These are phyloP conservation scores for Ceratoteleas bidentatus DNA, from an alignment of 1,140 invertebrate species.

Conservation along the genomic window DNA sequence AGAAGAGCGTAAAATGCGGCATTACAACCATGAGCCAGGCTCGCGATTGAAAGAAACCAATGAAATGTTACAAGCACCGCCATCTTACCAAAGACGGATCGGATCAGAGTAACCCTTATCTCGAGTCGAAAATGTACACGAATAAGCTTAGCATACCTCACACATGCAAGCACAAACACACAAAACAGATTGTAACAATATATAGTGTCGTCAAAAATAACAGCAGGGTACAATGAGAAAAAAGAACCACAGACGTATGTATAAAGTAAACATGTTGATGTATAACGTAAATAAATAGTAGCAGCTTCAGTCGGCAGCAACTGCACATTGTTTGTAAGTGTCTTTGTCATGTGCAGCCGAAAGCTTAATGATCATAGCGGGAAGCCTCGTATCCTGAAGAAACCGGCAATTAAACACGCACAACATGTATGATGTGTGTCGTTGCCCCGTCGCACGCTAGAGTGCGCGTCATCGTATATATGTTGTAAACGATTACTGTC, in stretches of 20 bases:
- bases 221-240: conserved; percentile 56
- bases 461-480: conserved; percentile 26
- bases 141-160: conserved; percentile 77
- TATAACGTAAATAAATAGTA: conserved; percentile 13
- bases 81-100: conserved; percentile 75
- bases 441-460: conserved; percentile 40
- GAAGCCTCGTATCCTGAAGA: conserved; percentile 62
- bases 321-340: too few relatives aligned
- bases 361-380: conserved; percentile 64
- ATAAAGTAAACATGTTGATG: conserved; percentile 42
- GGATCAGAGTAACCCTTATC: not conserved
- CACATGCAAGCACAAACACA: conserved; percentile 81
- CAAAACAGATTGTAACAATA: conserved; percentile 70
- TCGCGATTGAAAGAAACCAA: not conserved
- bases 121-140: conserved; percentile 51
- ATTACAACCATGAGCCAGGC: not conserved
- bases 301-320: conserved; percentile 76
- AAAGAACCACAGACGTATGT: conserved; percentile 17
- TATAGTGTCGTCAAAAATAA: conserved; percentile 69
- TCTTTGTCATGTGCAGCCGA: too few relatives aligned
- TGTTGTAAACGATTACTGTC: conserved; percentile 37
- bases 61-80: conserved; percentile 37
- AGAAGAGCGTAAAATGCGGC: conserved; percentile 32
- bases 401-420: conserved; percentile 41
- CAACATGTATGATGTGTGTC: conserved; percentile 67